Conservation (phyloP, 2,888 invertebrate species). For the Eupithecia abbreviata region DNA sequence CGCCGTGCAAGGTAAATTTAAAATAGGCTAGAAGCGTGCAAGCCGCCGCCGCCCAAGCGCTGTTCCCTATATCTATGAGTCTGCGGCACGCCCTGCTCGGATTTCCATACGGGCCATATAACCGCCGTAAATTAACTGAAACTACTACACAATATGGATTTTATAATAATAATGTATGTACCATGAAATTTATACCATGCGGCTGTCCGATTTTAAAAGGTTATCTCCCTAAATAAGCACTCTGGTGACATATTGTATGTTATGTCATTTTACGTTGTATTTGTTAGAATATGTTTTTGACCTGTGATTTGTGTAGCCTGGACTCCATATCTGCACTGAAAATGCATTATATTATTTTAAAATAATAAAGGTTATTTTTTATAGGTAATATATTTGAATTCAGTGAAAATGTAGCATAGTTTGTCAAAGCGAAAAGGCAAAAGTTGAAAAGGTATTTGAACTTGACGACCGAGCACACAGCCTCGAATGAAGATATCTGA, state of each 20-base stretch:
- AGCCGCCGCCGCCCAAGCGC: conserved; percentile 66
- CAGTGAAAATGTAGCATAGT: neutral
- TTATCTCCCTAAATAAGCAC: neutral
- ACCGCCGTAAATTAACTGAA: conserved; percentile 59
- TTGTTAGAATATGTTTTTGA: neutral
- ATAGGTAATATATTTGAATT: neutral
- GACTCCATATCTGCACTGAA: neutral
- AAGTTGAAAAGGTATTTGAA: conserved; percentile 52
- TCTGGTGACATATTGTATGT: neutral
- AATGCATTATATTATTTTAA: neutral
- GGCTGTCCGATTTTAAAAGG: conserved; percentile 5
- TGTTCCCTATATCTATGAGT: conserved; percentile 69
- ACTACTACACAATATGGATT: conserved; percentile 52
- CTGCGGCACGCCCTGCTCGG: conserved; percentile 56
- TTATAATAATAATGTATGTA: conserved; percentile 41
- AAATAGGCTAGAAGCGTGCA: conserved; percentile 51
- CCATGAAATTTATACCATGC: conserved; percentile 40
- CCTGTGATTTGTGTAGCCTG: neutral
- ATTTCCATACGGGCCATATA: conserved; percentile 63
- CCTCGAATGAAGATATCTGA: conserved; percentile 70
- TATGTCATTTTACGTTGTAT: neutral
- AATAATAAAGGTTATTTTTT: neutral
- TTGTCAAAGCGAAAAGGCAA: conserved; percentile 33
- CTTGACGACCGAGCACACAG: conserved; percentile 50
- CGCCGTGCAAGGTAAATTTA: conserved; percentile 38